Conservation (phyloP, 2,888 invertebrate genomes). For the Busseola fusca region DNA sequence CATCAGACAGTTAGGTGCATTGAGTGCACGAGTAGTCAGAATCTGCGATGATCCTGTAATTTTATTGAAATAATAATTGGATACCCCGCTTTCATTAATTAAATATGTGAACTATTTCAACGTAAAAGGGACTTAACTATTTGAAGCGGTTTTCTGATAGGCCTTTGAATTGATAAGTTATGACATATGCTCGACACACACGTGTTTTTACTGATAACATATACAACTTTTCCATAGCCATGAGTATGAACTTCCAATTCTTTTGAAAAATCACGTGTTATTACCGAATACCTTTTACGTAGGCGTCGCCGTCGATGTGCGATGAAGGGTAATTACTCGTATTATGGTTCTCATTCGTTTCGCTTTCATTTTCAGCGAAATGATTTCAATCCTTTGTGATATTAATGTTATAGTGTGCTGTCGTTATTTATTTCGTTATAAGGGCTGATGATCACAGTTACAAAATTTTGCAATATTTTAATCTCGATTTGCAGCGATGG, state of each 20-base stretch:
- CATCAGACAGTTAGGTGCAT: slow-evolving; percentile 57
- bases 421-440: slow-evolving; percentile 17
- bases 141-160: neutral
- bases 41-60: slow-evolving; percentile 8
- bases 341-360: slow-evolving; percentile 22
- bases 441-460: neutral
- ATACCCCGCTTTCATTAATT: slow-evolving; percentile 6
- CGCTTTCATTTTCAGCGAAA: slow-evolving; percentile 30
- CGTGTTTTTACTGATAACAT: neutral
- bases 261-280: slow-evolving; percentile 12
- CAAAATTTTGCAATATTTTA: neutral
- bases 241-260: neutral
- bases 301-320: slow-evolving; percentile 9
- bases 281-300: slow-evolving; percentile 13
- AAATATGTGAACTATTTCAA: slow-evolving; percentile 11
- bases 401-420: slow-evolving; percentile 15
- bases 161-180: too few species aligned
- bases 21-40: slow-evolving; percentile 41
- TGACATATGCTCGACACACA: neutral
- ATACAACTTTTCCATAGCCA: neutral
- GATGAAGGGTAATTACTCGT: slow-evolving; percentile 46
- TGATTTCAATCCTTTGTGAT: slow-evolving; percentile 38
- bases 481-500: neutral
- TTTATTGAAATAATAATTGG: slow-evolving; percentile 25
- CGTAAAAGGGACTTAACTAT: neutral